A percentile compares a stretch with the other conserved stretches of the same genome.
phyloP scores from a whole-genome alignment of 2,797 vertebrate genomes.

The Bucorvus abyssinicus region DNA sequence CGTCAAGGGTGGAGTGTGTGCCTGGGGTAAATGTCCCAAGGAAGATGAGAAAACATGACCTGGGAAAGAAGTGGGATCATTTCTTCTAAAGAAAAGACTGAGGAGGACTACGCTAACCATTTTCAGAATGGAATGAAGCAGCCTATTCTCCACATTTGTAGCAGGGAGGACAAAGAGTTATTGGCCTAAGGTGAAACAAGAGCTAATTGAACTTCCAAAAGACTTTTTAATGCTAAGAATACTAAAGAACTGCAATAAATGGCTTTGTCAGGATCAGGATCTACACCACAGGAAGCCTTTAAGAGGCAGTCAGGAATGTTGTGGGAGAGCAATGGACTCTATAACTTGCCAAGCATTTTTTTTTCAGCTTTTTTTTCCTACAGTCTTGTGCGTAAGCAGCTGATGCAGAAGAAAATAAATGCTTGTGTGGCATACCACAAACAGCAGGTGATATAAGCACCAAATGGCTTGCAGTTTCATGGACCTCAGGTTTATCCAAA shows the following conservation, averaged over 20 bases:
- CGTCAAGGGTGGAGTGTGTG: background rate
- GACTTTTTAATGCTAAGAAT: background rate
- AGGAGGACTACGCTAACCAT: background rate
- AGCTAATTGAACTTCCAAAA: background rate
- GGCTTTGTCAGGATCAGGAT: background rate
- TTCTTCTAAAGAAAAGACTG: background rate
- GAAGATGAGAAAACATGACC: background rate
- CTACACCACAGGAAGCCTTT: background rate
- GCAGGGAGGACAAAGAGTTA: background rate
- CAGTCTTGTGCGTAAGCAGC: background rate
- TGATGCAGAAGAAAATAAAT: slow-evolving; percentile 20
- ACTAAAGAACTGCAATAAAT: background rate
- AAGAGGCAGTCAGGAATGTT: slow-evolving; percentile 33
- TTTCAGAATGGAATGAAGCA: background rate
- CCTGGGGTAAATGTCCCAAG: background rate
- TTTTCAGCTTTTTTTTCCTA: background rate
- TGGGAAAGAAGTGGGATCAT: background rate
- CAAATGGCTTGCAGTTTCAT: background rate
- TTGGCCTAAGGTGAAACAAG: background rate
- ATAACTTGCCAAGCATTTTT: background rate
- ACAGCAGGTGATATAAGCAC: slow-evolving; percentile 11
- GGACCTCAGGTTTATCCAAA: background rate
- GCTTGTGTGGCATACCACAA: background rate
- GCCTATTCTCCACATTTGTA: background rate
- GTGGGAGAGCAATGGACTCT: slow-evolving; percentile 2